phyloP scores from a whole-genome alignment of 2,888 invertebrate species.

The Dolichomitus sp. region DNA sequence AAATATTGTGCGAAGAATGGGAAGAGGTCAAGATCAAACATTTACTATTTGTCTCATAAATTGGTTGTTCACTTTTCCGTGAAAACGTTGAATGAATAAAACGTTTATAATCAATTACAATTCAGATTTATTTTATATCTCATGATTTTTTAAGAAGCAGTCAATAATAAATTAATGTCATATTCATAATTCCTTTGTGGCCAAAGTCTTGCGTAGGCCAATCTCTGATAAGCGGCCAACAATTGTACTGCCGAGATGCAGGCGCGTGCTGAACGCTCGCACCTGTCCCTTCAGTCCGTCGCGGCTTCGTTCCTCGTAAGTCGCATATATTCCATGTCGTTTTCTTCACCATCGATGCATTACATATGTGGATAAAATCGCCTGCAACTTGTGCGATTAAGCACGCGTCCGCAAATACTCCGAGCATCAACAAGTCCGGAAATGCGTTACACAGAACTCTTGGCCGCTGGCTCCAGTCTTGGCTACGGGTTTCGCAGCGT shows the following conservation, averaged over 20 bases:
- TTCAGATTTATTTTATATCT: no score
- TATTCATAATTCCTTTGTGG: background rate
- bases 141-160: background rate
- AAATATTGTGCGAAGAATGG: background rate
- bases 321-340: background rate
- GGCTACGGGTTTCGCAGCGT: background rate
- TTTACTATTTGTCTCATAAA: no score
- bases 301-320: background rate
- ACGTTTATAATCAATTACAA: no score
- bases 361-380: background rate
- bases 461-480: background rate
- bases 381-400: background rate
- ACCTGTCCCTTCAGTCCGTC: slow-evolving; percentile 51
- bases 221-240: background rate
- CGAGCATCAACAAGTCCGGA: background rate
- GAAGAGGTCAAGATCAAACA: no score
- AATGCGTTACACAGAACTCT: slow-evolving; percentile 2
- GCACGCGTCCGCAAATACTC: slow-evolving; percentile 7
- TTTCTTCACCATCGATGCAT: background rate
- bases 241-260: background rate
- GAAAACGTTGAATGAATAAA: no score
- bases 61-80: no score
- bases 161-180: background rate
- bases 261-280: slow-evolving; percentile 55
- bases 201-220: background rate